Conservation (phyloP, 1,140 invertebrate genomes). For the Drosophila athabasca region DNA sequence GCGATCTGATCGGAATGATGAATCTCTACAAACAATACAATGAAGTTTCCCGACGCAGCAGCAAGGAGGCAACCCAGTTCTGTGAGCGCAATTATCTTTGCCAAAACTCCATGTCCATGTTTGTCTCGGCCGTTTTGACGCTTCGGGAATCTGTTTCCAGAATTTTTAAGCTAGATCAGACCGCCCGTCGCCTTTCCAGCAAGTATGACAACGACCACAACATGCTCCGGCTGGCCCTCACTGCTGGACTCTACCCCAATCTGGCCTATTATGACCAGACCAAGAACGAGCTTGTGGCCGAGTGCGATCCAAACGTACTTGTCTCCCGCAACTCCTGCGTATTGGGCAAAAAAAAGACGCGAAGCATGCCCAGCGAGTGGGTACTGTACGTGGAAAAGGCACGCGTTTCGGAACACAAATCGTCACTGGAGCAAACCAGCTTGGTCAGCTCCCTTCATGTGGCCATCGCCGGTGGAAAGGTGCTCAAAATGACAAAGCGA, state of each 20-base stretch:
- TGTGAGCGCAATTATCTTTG: conserved; percentile 55
- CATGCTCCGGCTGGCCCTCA: conserved; percentile 94
- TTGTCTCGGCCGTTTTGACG: conserved; percentile 55
- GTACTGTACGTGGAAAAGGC: conserved; percentile 50
- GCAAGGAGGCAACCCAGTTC: conserved; percentile 5
- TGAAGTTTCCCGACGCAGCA: neutral
- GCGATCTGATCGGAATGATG: conserved; percentile 95
- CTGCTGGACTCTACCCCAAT: conserved; percentile 94
- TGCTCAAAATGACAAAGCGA: neutral
- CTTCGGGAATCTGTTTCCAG: conserved; percentile 42
- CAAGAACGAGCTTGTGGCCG: conserved; percentile 26
- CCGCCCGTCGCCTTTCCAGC: neutral
- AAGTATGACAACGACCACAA: conserved; percentile 89
- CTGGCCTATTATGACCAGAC: conserved; percentile 85
- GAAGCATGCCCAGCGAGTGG: conserved; percentile 26
- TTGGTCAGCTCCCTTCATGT: conserved; percentile 47
- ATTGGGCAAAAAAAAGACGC: neutral
- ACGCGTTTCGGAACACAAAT: conserved; percentile 1
- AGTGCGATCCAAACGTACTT: conserved; percentile 32
- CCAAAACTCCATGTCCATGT: conserved; percentile 62
- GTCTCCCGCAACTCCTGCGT: conserved; percentile 47
- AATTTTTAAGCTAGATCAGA: conserved; percentile 28
- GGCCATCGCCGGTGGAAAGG: conserved; percentile 41
- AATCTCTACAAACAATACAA: conserved; percentile 58
- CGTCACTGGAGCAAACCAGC: conserved; percentile 36